A percentile compares a stretch with the other conserved stretches of the same genome.
phyloP scores from a whole-genome alignment of 2,113 vertebrate species.

The Spilogale gracilis region DNA sequence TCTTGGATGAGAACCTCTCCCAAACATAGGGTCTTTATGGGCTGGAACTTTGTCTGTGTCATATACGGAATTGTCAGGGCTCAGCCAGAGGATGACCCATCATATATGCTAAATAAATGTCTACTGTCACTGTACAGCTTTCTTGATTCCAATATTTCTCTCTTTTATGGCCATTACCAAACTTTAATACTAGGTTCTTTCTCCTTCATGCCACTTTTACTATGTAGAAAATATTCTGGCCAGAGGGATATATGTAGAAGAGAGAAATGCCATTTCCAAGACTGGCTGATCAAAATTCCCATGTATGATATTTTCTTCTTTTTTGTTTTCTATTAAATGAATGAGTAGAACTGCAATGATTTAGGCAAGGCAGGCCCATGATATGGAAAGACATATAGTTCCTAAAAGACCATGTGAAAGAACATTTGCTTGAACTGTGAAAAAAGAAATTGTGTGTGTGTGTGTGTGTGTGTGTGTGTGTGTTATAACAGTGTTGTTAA shows the following conservation, averaged over 20 bases:
- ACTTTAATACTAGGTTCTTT: background rate
- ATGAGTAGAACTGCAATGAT: background rate
- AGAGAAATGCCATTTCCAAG: background rate
- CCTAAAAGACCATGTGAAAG: background rate
- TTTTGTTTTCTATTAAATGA: slow-evolving; percentile 34
- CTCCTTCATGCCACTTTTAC: background rate
- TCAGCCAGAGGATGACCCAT: background rate
- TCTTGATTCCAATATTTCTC: background rate
- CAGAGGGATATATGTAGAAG: background rate
- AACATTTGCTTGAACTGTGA: background rate
- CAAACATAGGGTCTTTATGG: background rate
- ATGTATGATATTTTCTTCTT: background rate
- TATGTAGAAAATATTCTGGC: background rate
- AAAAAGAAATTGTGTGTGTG: background rate
- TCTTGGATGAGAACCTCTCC: background rate
- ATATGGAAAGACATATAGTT: background rate
- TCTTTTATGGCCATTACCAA: background rate
- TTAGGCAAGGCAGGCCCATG: background rate
- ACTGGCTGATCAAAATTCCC: background rate
- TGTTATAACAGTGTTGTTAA: background rate
- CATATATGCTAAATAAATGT: background rate
- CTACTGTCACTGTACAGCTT: background rate
- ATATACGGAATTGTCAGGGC: too few relatives aligned
- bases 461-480: background rate
- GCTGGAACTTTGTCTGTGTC: background rate